Conservation (phyloP, 2,888 invertebrate genomes). For the Cacoxenus indagator region DNA sequence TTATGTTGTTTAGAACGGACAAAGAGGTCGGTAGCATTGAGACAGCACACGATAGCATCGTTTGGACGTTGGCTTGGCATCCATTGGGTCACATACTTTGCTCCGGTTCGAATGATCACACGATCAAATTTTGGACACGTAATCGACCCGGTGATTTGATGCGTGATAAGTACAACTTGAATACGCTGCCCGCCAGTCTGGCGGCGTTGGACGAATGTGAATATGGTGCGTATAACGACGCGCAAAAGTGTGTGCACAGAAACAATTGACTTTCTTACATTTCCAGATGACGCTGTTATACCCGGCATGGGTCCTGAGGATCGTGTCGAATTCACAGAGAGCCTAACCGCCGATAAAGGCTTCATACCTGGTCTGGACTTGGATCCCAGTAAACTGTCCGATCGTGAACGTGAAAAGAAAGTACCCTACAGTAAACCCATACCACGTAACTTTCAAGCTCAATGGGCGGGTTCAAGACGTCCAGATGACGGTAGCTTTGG, state of each 20-base stretch:
- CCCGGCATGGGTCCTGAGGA: slow-evolving; percentile 99
- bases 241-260: background rate
- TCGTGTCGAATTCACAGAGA: slow-evolving; percentile 82
- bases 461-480: slow-evolving; percentile 88
- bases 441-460: slow-evolving; percentile 96
- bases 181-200: slow-evolving; percentile 87
- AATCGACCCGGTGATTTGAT: slow-evolving; percentile 98
- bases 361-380: slow-evolving; percentile 90
- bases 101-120: slow-evolving; percentile 99
- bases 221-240: slow-evolving; percentile 72
- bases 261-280: background rate
- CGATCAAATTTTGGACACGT: slow-evolving; percentile 98
- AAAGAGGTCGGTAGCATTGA: slow-evolving; percentile 99
- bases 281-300: slow-evolving; percentile 80
- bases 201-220: slow-evolving; percentile 81
- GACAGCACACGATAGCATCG: slow-evolving; percentile 98
- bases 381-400: slow-evolving; percentile 75
- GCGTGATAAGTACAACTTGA: slow-evolving; percentile 97
- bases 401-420: slow-evolving; percentile 82
- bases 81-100: slow-evolving; percentile 98
- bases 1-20: slow-evolving; percentile 79
- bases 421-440: slow-evolving; percentile 97
- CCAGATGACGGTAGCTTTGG: slow-evolving; percentile 72
- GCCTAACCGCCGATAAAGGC: slow-evolving; percentile 74
- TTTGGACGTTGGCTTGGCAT: slow-evolving; percentile 99